Evolutionary conservation across 2,113 vertebrate genomes (phyloP).

Genomic region (Pungitius pungitius): DNA sequence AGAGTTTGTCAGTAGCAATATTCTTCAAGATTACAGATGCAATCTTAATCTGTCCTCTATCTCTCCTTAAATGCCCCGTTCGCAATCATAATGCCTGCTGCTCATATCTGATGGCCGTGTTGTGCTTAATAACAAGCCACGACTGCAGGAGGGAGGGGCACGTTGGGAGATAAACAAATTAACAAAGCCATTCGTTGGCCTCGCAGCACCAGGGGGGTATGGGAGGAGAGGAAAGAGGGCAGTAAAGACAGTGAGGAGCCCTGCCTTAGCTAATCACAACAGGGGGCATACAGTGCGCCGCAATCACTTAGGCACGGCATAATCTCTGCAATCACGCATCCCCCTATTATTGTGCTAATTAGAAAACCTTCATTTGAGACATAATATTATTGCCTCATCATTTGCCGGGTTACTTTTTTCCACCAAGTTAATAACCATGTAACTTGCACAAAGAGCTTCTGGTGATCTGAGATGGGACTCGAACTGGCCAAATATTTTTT

Average conservation of each 20-base stretch:
- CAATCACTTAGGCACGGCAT: conserved; percentile 67
- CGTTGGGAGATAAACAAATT: conserved; percentile 78
- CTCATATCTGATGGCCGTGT: conserved; percentile 77
- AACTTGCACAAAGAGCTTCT: conserved; percentile 20
- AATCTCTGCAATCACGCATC: conserved; percentile 71
- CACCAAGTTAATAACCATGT: conserved; percentile 58
- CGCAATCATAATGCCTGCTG: conserved; percentile 65
- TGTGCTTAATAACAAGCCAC: conserved; percentile 76
- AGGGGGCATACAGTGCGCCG: conserved; percentile 49
- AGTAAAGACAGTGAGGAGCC: conserved; percentile 52
- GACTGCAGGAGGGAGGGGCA: conserved; percentile 63
- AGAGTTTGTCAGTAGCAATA: conserved; percentile 58
- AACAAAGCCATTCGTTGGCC: conserved; percentile 75
- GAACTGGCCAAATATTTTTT: not conserved
- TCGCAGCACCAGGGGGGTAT: conserved; percentile 63
- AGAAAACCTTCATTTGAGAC: conserved; percentile 73
- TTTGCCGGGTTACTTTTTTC: conserved; percentile 55
- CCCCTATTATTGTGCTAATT: conserved; percentile 71
- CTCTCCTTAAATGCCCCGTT: conserved; percentile 74
- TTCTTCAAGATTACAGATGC: conserved; percentile 72
- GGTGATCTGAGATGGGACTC: conserved; percentile 19
- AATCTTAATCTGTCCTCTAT: conserved; percentile 78
- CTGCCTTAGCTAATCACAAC: conserved; percentile 69
- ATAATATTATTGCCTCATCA: conserved; percentile 68
- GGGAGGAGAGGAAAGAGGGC: conserved; percentile 57